Percentiles rank a stretch among this genome's conserved stretches.
phyloP scores from a whole-genome alignment of 2,797 vertebrate genomes.

The Channa striata region DNA sequence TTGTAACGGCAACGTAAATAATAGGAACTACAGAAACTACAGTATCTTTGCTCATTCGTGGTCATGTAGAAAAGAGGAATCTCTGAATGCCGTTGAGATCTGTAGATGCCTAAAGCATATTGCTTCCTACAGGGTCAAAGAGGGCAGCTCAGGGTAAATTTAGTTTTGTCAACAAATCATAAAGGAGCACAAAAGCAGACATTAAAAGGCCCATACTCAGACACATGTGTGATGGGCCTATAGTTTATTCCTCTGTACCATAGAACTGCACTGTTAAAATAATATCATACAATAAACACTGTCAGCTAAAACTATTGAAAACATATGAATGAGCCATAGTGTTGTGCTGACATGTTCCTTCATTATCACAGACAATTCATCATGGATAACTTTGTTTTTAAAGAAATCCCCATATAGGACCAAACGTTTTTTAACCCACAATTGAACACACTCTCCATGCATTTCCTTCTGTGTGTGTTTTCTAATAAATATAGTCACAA shows the following conservation, averaged over 20 bases:
- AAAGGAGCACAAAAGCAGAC: no score
- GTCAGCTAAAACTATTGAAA: not conserved
- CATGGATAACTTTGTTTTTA: not conserved
- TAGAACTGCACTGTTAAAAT: no score
- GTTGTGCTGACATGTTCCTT: not conserved
- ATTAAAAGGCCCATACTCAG: no score
- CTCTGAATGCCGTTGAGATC: not conserved
- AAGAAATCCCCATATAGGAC: not conserved
- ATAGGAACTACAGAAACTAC: not conserved
- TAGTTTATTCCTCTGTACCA: no score
- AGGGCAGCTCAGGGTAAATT: not conserved
- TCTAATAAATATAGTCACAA: not conserved
- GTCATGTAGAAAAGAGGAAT: not conserved
- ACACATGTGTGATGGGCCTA: no score
- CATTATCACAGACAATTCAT: not conserved
- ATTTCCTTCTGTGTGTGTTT: conserved; percentile 23
- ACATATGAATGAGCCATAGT: not conserved
- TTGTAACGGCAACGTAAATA: no score
- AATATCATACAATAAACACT: no score
- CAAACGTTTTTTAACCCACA: conserved; percentile 4
- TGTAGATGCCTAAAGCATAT: rapidly evolving
- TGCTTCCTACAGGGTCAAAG: not conserved
- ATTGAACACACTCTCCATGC: conserved; percentile 24
- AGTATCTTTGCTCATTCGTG: not conserved
- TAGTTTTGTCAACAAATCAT: not conserved